A percentile compares a stretch with the other conserved stretches of the same genome.
phyloP scores from a whole-genome alignment of 2,113 vertebrate species.

The Colossoma macropomum region DNA sequence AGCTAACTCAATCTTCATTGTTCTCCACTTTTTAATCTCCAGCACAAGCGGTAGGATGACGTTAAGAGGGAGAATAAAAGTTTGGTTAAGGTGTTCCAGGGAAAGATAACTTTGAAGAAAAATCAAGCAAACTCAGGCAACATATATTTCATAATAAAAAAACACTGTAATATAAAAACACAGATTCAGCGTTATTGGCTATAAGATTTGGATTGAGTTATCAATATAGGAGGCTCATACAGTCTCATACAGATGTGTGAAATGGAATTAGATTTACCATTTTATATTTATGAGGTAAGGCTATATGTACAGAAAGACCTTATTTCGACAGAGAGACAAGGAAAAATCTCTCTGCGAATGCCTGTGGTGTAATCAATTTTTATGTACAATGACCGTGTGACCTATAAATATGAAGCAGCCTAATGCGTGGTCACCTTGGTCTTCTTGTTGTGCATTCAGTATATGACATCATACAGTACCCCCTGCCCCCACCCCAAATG shows the following conservation, averaged over 20 bases:
- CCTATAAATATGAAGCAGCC: neutral
- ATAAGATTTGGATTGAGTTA: slow-evolving; percentile 6
- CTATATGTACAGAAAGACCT: neutral
- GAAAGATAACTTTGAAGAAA: slow-evolving; percentile 1
- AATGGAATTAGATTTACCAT: neutral
- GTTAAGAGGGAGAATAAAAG: slow-evolving; percentile 3
- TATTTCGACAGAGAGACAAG: neutral
- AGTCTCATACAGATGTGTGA: neutral
- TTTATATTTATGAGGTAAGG: neutral
- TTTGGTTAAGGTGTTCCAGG: neutral
- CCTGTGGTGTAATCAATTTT: neutral
- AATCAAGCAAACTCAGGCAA: neutral
- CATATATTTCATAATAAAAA: slow-evolving; percentile 1
- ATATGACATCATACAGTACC: too few species aligned
- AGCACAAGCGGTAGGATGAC: neutral
- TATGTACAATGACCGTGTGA: neutral
- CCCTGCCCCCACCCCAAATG: too few species aligned
- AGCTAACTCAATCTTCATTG: slow-evolving; percentile 42
- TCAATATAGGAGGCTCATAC: neutral
- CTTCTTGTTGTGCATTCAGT: too few species aligned
- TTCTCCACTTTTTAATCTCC: slow-evolving; percentile 38
- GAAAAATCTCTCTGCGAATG: neutral
- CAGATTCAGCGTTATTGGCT: neutral
- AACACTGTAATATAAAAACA: neutral
- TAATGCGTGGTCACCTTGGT: neutral